A percentile compares a stretch with the other conserved stretches of the same genome.
phyloP scores from a whole-genome alignment of 2,113 vertebrate species.

The Nansenia antarctica region DNA sequence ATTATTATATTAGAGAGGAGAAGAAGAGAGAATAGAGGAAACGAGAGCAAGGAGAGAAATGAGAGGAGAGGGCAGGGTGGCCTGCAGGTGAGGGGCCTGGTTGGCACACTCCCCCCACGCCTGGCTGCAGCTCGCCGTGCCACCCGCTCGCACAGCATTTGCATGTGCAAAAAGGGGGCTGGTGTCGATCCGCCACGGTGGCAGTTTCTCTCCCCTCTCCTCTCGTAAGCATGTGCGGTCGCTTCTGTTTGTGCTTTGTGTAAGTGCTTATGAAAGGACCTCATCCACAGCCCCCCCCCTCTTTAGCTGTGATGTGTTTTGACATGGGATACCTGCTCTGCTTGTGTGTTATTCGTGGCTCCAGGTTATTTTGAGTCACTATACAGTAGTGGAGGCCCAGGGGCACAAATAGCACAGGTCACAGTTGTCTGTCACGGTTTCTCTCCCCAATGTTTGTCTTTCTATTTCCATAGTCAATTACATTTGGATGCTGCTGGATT shows the following conservation, averaged over 20 bases:
- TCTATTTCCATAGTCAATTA: constrained; percentile 64
- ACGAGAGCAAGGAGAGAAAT: not conserved
- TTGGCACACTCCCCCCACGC: constrained; percentile 1
- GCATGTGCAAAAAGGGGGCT: constrained; percentile 63
- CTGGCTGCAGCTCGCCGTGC: constrained; percentile 43
- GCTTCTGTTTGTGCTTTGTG: constrained; percentile 46
- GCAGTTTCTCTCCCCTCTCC: not conserved
- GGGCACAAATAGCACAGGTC: constrained; percentile 42
- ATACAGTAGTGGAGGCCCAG: constrained; percentile 16
- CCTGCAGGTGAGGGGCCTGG: constrained; percentile 48
- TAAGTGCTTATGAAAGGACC: constrained; percentile 52
- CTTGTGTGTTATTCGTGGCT: constrained; percentile 19
- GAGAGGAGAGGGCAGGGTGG: constrained; percentile 7
- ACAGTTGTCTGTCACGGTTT: constrained; percentile 55
- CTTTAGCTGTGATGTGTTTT: constrained; percentile 15
- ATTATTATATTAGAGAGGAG: too few species aligned
- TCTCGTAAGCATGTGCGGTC: constrained; percentile 33
- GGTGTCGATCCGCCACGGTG: constrained; percentile 30
- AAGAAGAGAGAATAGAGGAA: not conserved
- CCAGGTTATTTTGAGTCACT: constrained; percentile 44
- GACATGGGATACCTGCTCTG: constrained; percentile 25
- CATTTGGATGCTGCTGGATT: constrained; percentile 50
- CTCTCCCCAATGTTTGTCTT: constrained; percentile 63
- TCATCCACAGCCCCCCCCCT: constrained; percentile 16
- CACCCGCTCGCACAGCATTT: constrained; percentile 53